Evolutionary conservation across 2,797 vertebrate species (phyloP), one percentile per base, ranked within the genome.

Genomic region (Agapornis canus): DNA sequence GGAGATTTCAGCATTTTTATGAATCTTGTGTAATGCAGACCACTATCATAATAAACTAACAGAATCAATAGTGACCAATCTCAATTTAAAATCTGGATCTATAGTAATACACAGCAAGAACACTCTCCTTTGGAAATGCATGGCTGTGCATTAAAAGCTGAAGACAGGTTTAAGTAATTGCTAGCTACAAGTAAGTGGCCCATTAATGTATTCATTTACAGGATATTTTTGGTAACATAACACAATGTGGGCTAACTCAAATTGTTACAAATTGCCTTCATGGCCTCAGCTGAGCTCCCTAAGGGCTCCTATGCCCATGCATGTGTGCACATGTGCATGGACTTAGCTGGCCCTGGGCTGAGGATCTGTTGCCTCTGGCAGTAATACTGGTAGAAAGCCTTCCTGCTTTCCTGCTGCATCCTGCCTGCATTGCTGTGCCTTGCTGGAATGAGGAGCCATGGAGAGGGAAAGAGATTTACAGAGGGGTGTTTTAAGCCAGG

Each of bases 181-280:
- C 73, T 79, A 13, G 40, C 66, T 79, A 4, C 54, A 20, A 75
- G 57, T 71, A 90, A 83, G 54, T 40, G 77, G 42, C 43, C 65
- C 42, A 64, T 72, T 79, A 86, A 90, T 88, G 11, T 13, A 63
- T 79, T 78, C 90, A 88, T 76, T 90, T 95, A 63, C 77, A 56
- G 80, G 11, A 11, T 83, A 19, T 37, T 86, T 94, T 61, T 88
- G 56, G 88, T 79, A 82, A 43, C 18, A 0, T 32, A 77, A 69
- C 84, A 73, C 85, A 77, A 61, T 0, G 27, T 26, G 63, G 73
- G 59, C 70, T 69, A 32, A 63, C 39, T 42, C 4, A 1, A 56
- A 16, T 11, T 49, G 54, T 25, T 65, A 25, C 0, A 6, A 2
- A 20, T 71, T 77, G 56, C 76, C 76, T 80, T 27, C n/a, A 2